Evolutionary conservation across 2,888 invertebrate species (phyloP).

Genomic region (Branchipolynoe longqiensis): DNA sequence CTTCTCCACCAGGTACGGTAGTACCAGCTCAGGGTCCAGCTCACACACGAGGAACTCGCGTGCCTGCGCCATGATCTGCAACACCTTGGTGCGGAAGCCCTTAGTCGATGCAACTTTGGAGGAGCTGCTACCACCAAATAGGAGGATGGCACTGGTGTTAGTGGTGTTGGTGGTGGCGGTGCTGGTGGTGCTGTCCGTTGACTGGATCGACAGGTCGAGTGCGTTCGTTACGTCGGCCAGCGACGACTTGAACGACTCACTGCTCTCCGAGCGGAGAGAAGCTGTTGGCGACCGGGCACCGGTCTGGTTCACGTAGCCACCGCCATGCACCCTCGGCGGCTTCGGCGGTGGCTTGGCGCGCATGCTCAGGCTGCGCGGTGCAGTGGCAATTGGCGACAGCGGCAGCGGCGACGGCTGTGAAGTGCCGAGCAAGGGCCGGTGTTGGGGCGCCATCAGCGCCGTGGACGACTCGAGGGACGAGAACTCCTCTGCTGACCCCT

Average conservation of each 20-base stretch:
- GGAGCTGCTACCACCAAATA: background rate
- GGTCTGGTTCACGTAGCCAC: background rate
- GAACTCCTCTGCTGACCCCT: constrained; percentile 8
- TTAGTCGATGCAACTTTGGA: background rate
- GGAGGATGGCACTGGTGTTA: background rate
- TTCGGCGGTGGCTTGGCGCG: constrained; percentile 60
- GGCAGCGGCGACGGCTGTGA: constrained; percentile 10
- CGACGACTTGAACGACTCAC: constrained; percentile 44
- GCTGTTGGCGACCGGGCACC: background rate
- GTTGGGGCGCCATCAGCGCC: background rate
- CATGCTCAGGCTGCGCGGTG: background rate
- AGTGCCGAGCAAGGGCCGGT: background rate
- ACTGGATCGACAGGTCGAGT: constrained; percentile 36
- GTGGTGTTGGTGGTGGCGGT: background rate
- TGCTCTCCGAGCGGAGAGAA: constrained; percentile 25
- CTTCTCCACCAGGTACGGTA: constrained; percentile 59
- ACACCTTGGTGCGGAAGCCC: constrained; percentile 63
- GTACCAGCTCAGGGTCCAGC: constrained; percentile 61
- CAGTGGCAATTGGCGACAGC: constrained; percentile 19
- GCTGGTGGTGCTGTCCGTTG: background rate
- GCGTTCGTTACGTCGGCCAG: constrained; percentile 57
- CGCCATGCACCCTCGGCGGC: constrained; percentile 42
- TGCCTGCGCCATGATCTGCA: constrained; percentile 63
- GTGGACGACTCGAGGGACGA: constrained; percentile 27
- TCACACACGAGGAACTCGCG: constrained; percentile 64